These are phyloP conservation scores for Phocides pigmalion DNA, from an alignment of 1,140 invertebrate genomes.

Conservation along the genomic window DNA sequence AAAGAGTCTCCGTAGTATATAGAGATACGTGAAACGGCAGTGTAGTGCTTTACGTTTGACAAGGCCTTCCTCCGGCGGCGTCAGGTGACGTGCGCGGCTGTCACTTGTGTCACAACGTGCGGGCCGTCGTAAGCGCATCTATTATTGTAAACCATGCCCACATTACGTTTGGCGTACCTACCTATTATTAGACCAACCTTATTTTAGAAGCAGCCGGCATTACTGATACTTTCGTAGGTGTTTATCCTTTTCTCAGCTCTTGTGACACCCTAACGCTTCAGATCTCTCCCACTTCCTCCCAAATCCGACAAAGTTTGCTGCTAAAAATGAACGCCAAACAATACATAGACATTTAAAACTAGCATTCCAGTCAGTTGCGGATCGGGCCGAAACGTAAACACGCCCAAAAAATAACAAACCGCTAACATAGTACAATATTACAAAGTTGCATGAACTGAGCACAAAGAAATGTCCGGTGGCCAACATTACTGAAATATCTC, in stretches of 20 bases:
- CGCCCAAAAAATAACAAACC: neutral
- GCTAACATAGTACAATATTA: neutral
- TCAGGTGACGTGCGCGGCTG: constrained; percentile 6
- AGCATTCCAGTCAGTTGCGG: neutral
- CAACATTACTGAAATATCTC: constrained; percentile 23
- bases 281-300: neutral
- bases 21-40: neutral
- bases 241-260: constrained; percentile 5
- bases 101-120: constrained; percentile 1
- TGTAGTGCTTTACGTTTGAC: neutral
- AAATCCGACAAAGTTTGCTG: too few relatives aligned
- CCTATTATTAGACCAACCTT: constrained; percentile 54
- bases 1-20: too few relatives aligned
- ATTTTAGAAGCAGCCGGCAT: constrained; percentile 49
- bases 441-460: constrained; percentile 9
- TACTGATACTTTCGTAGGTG: constrained; percentile 5
- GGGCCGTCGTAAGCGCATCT: constrained; percentile 42
- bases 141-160: constrained; percentile 52
- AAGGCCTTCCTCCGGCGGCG: constrained; percentile 1
- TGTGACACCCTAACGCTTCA: neutral
- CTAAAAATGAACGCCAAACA: neutral
- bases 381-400: constrained; percentile 1
- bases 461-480: constrained; percentile 7
- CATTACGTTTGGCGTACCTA: constrained; percentile 48
- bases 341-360: constrained; percentile 3